Evolutionary conservation across 2,113 vertebrate genomes (phyloP).

Genomic region (Pungitius pungitius): DNA sequence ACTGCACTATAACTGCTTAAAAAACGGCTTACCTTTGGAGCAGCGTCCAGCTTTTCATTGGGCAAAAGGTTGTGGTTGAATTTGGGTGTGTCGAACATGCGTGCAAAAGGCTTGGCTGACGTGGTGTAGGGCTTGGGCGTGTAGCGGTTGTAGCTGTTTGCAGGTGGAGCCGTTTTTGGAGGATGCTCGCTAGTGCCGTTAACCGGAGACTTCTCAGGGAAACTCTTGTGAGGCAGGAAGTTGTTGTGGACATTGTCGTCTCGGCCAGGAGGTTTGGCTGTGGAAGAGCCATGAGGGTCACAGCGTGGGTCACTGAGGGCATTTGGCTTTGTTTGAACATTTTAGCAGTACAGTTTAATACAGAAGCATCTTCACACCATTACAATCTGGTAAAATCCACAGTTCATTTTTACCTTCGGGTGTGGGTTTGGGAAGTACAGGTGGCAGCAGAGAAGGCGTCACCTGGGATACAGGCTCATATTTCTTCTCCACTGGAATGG

Average conservation of each 20-base stretch:
- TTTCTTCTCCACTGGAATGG: conserved; percentile 84
- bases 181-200: conserved; percentile 84
- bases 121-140: conserved; percentile 87
- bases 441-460: conserved; percentile 82
- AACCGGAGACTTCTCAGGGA: conserved; percentile 85
- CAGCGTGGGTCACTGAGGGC: neutral
- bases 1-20: neutral
- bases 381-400: neutral
- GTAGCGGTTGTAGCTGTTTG: conserved; percentile 85
- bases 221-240: conserved; percentile 90
- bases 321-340: neutral
- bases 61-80: conserved; percentile 98
- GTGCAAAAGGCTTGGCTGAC: conserved; percentile 89
- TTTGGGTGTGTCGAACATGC: conserved; percentile 98
- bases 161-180: conserved; percentile 74
- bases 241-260: conserved; percentile 89
- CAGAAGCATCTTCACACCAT: neutral
- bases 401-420: conserved; percentile 84
- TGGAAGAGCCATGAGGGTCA: conserved; percentile 66
- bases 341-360: neutral
- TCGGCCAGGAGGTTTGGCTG: conserved; percentile 80
- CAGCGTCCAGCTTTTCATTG: conserved; percentile 87
- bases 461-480: conserved; percentile 86
- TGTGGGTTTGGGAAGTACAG: conserved; percentile 86
- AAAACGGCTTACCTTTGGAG: conserved; percentile 74